phyloP scores from a whole-genome alignment of 1,140 invertebrate species.

The Oncopodura yosiiana region DNA sequence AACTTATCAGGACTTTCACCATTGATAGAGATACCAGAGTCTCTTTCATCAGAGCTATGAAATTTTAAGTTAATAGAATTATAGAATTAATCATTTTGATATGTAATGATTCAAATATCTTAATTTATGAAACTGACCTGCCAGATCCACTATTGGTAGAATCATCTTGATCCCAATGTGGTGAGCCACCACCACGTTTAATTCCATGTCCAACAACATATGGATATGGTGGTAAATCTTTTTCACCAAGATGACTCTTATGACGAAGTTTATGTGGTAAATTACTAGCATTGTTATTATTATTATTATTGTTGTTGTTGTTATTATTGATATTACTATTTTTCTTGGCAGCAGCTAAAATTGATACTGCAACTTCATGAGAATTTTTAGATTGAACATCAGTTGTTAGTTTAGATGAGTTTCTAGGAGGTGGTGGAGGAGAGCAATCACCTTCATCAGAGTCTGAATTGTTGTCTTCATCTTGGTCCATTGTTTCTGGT shows the following conservation, averaged over 20 bases:
- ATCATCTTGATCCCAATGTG: constrained; percentile 56
- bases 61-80: too few species aligned
- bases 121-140: too few species aligned
- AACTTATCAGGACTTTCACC: constrained; percentile 30
- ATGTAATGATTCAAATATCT: neutral
- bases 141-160: constrained; percentile 41
- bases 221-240: constrained; percentile 63
- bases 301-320: constrained; percentile 32
- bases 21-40: constrained; percentile 69
- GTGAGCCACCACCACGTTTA: constrained; percentile 55
- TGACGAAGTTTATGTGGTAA: constrained; percentile 81
- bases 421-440: neutral
- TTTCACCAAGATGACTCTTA: constrained; percentile 77
- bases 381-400: neutral
- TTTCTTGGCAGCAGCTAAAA: constrained; percentile 42
- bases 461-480: constrained; percentile 35
- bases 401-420: constrained; percentile 1
- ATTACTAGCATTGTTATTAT: constrained; percentile 43
- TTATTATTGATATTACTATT: constrained; percentile 56
- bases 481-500: constrained; percentile 28
- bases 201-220: constrained; percentile 48
- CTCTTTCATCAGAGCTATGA: constrained; percentile 74
- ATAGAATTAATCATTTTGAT: neutral
- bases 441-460: constrained; percentile 33
- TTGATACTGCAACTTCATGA: neutral